Evolutionary conservation across 2,113 vertebrate species (phyloP).

Genomic region (Xenopus tropicalis): DNA sequence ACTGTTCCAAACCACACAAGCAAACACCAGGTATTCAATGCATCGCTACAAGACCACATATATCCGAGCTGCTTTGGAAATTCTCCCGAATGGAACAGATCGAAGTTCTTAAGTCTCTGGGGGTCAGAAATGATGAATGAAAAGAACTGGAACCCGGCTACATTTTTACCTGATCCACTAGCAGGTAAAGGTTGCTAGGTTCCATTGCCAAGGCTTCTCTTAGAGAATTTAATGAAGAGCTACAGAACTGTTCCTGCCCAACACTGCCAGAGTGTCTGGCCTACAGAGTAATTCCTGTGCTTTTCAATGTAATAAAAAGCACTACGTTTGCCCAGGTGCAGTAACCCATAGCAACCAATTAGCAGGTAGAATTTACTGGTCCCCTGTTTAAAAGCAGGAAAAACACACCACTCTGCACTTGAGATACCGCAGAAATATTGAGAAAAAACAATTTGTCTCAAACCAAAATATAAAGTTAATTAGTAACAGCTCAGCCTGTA

Average conservation of each 20-base stretch:
- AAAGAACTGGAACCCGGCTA: slow-evolving; percentile 89
- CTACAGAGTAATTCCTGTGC: background rate
- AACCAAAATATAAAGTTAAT: no score
- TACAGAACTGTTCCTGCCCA: background rate
- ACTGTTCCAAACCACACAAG: slow-evolving; percentile 83
- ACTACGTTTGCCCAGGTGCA: no score
- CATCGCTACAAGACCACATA: slow-evolving; percentile 90
- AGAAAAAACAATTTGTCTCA: no score
- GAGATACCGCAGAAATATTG: no score
- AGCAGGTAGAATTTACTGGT: no score
- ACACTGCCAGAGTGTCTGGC: background rate
- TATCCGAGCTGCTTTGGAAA: slow-evolving; percentile 91
- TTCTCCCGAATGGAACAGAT: slow-evolving; percentile 89
- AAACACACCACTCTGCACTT: no score
- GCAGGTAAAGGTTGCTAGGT: slow-evolving; percentile 73
- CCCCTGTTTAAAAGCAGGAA: background rate
- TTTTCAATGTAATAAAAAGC: no score
- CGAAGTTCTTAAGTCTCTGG: slow-evolving; percentile 96
- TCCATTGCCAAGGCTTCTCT: background rate
- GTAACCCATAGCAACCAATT: no score
- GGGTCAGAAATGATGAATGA: slow-evolving; percentile 91
- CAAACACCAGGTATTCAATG: slow-evolving; percentile 89
- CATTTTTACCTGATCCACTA: slow-evolving; percentile 87
- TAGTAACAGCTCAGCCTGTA: no score
- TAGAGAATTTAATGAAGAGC: slow-evolving; percentile 40